A percentile compares a stretch with the other conserved stretches of the same genome.
Conservation (phyloP, 2,113 vertebrate genomes). For the Triplophysa siluroides region DNA sequence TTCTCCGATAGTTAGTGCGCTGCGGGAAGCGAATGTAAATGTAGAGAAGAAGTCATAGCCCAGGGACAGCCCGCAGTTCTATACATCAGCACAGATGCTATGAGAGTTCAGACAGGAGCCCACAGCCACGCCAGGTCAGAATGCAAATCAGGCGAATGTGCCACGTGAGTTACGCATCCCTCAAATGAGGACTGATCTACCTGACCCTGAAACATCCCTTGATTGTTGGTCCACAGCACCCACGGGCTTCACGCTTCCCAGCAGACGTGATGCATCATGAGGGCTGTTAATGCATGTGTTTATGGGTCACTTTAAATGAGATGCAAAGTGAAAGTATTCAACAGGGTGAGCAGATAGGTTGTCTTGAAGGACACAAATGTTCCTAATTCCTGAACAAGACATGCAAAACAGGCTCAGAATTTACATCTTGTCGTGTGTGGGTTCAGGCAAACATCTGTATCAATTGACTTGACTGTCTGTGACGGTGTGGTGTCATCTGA, state of each 20-base stretch:
- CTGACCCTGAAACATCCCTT: constrained; percentile 32
- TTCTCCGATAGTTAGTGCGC: constrained; percentile 1
- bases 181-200: constrained; percentile 46
- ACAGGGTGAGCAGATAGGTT: background rate
- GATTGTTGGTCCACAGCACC: background rate
- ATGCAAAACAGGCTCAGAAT: constrained; percentile 1
- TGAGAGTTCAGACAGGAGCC: constrained; percentile 32
- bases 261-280: background rate
- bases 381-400: background rate
- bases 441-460: background rate
- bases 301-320: constrained; percentile 21
- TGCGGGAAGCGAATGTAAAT: constrained; percentile 25
- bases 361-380: constrained; percentile 5
- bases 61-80: constrained; percentile 11
- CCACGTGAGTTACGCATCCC: background rate
- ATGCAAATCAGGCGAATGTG: constrained; percentile 44
- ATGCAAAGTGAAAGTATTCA: constrained; percentile 29
- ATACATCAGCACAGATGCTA: constrained; percentile 41
- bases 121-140: constrained; percentile 34
- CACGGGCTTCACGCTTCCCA: background rate
- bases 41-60: constrained; percentile 2
- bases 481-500: constrained; percentile 1
- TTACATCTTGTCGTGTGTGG: constrained; percentile 12
- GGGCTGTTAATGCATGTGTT: constrained; percentile 26
- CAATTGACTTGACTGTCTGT: constrained; percentile 24